Percentiles rank a stretch among this genome's conserved stretches.
Evolutionary conservation across 2,888 invertebrate species (phyloP).

Genomic region (Drosophila merina): DNA sequence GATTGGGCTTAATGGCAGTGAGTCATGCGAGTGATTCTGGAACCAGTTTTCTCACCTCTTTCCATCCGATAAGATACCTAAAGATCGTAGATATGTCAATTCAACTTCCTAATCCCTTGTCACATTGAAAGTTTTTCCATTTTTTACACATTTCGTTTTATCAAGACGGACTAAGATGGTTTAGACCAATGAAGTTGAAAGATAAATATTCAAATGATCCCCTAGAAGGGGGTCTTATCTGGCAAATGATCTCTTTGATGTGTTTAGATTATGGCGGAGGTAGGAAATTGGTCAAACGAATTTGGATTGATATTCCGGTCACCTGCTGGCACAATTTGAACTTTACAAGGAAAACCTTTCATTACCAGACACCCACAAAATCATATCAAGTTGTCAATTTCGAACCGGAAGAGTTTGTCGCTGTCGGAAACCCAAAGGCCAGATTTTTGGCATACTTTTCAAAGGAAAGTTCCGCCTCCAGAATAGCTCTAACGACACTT

Average conservation of each 20-base stretch:
- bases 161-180: constrained; percentile 16
- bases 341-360: constrained; percentile 30
- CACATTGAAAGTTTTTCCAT: constrained; percentile 50
- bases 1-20: constrained; percentile 32
- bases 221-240: constrained; percentile 16
- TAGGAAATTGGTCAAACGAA: constrained; percentile 5
- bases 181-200: constrained; percentile 10
- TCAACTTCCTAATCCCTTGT: constrained; percentile 58
- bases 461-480: background rate
- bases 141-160: constrained; percentile 12
- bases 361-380: constrained; percentile 51
- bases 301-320: constrained; percentile 4
- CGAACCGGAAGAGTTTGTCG: constrained; percentile 56
- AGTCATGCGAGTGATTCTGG: constrained; percentile 27
- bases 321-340: constrained; percentile 14
- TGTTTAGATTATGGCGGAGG: constrained; percentile 5
- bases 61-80: constrained; percentile 30
- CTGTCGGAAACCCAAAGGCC: constrained; percentile 21
- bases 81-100: constrained; percentile 64
- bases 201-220: constrained; percentile 27
- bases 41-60: constrained; percentile 41
- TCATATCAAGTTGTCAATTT: constrained; percentile 31
- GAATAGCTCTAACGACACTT: background rate
- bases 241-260: constrained; percentile 34
- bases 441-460: constrained; percentile 3